phyloP scores from a whole-genome alignment of 2,113 vertebrate species.

The Crocuta crocuta region DNA sequence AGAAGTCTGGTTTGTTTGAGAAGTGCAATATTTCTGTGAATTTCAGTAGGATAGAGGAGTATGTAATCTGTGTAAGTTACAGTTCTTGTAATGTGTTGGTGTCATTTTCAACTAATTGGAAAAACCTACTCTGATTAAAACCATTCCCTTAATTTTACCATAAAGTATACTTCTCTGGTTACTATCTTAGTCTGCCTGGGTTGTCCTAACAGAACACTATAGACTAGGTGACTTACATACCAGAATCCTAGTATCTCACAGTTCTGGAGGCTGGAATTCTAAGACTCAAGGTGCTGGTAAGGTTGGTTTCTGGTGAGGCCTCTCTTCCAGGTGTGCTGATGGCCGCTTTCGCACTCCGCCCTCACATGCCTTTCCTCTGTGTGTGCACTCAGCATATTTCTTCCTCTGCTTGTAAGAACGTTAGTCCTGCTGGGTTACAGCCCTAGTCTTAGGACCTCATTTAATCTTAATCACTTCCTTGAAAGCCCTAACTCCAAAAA shows the following conservation, averaged over 20 bases:
- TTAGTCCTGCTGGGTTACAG: neutral
- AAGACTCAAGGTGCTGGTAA: neutral
- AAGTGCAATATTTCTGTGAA: neutral
- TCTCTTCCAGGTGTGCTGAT: neutral
- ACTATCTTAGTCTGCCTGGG: neutral
- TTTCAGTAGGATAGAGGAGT: neutral
- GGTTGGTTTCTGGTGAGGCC: neutral
- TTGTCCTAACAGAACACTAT: neutral
- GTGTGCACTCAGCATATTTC: fast-evolving
- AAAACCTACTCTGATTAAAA: neutral
- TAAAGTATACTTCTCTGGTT: neutral
- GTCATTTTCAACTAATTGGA: neutral
- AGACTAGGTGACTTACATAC: neutral
- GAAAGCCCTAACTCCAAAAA: neutral
- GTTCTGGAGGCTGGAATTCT: neutral
- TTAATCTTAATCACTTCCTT: neutral
- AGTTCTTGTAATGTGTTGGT: neutral
- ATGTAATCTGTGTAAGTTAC: neutral
- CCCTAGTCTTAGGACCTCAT: neutral
- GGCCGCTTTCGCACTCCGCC: neutral
- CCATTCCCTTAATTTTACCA: neutral
- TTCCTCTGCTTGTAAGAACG: neutral
- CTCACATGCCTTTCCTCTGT: neutral
- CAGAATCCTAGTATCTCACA: neutral
- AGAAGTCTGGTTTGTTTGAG: neutral